Base-by-base conservation (phyloP, 2,113 vertebrate species). In the Pituophis catenifer region DNA sequence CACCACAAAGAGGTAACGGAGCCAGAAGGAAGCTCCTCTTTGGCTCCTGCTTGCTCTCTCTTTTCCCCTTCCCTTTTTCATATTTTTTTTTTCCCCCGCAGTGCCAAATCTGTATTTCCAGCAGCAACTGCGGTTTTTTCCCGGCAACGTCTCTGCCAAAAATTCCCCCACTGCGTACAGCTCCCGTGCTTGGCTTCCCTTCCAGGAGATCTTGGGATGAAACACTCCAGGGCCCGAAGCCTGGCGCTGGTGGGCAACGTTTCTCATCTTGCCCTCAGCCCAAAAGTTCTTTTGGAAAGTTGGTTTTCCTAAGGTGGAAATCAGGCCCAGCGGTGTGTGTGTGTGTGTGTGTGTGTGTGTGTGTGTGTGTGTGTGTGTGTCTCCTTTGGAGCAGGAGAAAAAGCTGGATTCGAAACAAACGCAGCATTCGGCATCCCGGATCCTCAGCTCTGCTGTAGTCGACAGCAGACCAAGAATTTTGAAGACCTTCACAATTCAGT, bases 301-400 rank as follows among this genome's bases (percentile, higher is more conserved):
- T 62, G 38, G 57, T 92, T 91, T 94, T 92, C 90, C 86, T 62
- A 57, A 90, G n/a, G 57, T 92, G 75, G 81, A 88, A 92, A 86
- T 70, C 87, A 54, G 70, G 38, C 53, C 5, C 5, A 38, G 8
- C 1, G 44, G 44, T 0, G 44, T 48, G 44, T 48, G 44, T 48
- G 4, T 44, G 44, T 44, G 50, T 86, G 38, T 23, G 44, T 44
- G 44, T 44, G 44, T 44, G 3, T 48, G 44, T 48, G 50, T 44
- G 44, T 44, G 50, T 86, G 38, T 23, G 44, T 44, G 44, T 44
- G 44, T 44, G 3, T 48, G 44, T 48, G 50, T 86, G 38, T 23
- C 91, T 65, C 48, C 50, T 91, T 89, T 86, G 9, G 29, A 33
- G 3, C 4, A 50, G 91, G 5, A n/a, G 38, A 8, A 85, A 88